Evolutionary conservation across 2,113 vertebrate genomes (phyloP), one percentile per base, ranked within the genome.

Genomic region (Noturus placidus): DNA sequence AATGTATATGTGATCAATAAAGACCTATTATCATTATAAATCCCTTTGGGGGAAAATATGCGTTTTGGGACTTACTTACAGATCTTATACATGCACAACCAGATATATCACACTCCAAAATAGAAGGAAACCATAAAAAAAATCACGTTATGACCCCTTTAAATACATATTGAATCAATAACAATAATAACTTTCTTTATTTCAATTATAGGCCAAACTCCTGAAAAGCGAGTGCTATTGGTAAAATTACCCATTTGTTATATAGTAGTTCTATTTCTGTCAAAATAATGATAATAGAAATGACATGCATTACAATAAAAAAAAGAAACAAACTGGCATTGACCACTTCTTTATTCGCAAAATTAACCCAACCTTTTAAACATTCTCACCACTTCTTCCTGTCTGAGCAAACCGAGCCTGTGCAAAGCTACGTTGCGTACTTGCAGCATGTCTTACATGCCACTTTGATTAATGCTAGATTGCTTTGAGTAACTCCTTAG

Each of bases 381-480:
- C 38, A 65, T 42, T 63, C 33, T 81, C 10, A 1, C 54, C 1
- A 19, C 20, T 27, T 65, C 5, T n/a, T 82, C 46, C n/a, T n/a
- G 14, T 42, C 22, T 52, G 8, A 80, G 78, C n/a, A 80, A 35
- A 6, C 25, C 19, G 27, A 52, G 46, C 46, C 76, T 78, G 5
- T 57, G 17, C 54, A 35, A 57, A 35, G 30, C 78, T 80, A 57
- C 38, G 54, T 65, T 83, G 57, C 57, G 65, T 83, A 83, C 67
- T 65, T 83, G 22, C 42, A 46, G 38, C 59, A 65, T 65, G 81
- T 65, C 81, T 65, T 50, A 50, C 61, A 65, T 83, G 81, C 57
- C 61, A 83, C 59, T 83, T 83, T 83, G 81, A 83, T 65, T 46
- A 83, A 65, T 83, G 57, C 50, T 2, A 38, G 81, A 65, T 19